Evolutionary conservation across 2,888 invertebrate species (phyloP), one percentile per base, ranked within the genome.

Genomic region (Synanthedon tipuliformis): DNA sequence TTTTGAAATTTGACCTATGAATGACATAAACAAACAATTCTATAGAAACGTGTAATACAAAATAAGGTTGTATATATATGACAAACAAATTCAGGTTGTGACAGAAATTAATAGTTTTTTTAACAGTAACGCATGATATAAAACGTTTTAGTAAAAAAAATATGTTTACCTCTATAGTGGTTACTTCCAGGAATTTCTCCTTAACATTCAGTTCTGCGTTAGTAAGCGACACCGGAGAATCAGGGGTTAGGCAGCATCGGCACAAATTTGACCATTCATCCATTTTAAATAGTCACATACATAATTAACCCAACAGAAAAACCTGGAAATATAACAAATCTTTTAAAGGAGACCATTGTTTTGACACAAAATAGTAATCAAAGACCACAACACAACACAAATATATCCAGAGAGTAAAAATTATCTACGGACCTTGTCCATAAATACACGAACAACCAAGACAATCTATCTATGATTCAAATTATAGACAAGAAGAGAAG

Each of bases 391-490:
- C 71, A 81, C 71, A 71, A 70, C 62, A 60, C 65, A 57, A 59
- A 63, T 61, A 64, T 69, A 71, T 76, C 84, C 87, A 87, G 83
- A 87, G 86, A 87, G 83, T 78, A 83, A 79, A 79, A 81, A 83
- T 86, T 84, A 88, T 88, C 88, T 87, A 88, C 88, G 85, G 87
- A 81, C 81, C 84, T 74, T 80, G 77, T 72, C 79, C 86, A 85
- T 84, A 86, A 84, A 48, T 50, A 50, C 34, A 34, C 50, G 34
- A 51, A 45, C 45, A 45, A 34, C 34, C 34, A 40, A 83, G 76
- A 75, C 76, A 73, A 80, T 79, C 84, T 84, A 86, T 81, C 84
- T 84, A 86, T 81, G 59, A 59, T 56, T 76, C 73, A 77, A 82
- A 80, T 79, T 79, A 85, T 86, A 87, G 86, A 88, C 86, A 85